Base-by-base conservation (phyloP, 1,140 invertebrate genomes). In the Pseudachorutes palmiensis region DNA sequence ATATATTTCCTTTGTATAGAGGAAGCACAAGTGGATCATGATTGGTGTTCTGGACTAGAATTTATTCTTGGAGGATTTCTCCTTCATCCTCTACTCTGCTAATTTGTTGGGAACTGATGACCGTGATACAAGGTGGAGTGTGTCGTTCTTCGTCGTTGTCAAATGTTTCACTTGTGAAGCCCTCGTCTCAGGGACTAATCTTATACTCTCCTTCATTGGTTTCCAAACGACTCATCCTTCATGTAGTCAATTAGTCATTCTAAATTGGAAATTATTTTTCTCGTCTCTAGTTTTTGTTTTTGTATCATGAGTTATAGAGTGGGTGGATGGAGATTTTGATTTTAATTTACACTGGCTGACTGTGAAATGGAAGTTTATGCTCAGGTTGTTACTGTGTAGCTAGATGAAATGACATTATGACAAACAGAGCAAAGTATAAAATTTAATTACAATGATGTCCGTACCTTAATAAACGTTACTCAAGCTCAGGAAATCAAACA, bases 381-480 rank as follows among this genome's bases (percentile, higher is more conserved):
- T 55, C 12, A 55, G 51, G 51, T 55, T 55, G 51, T 55, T 9
- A 14, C 24, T 9, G 12, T 14, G 12, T 55, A 55, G 24, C 51
- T 55, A 55, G 24, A 55, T 14, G 24, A 55, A 55, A 55, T 55
- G 24, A 55, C 12, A 55, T 16, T 16, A 22, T 9, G 36, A 41
- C 5, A 41, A 41, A 41, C 19, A 41, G 36, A 9, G 19, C 5
- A 41, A 41, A 41, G 36, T 41, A 55, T 22, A 12, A 12, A 55
- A 55, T 5, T 16, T 14, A 55, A 55, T 55, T 12, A 22, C 24
- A 22, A 55, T 55, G 51, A 55, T 55, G 51, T 55, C 5, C 24
- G 51, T 55, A 55, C 51, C 51, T 55, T 19, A 55, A 55, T 55
- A 55, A 55, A 55, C n/a, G n/a, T n/a, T n/a, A n/a, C n/a, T n/a